phyloP scores from a whole-genome alignment of 1,140 invertebrate genomes.

The Sogatella furcifera region DNA sequence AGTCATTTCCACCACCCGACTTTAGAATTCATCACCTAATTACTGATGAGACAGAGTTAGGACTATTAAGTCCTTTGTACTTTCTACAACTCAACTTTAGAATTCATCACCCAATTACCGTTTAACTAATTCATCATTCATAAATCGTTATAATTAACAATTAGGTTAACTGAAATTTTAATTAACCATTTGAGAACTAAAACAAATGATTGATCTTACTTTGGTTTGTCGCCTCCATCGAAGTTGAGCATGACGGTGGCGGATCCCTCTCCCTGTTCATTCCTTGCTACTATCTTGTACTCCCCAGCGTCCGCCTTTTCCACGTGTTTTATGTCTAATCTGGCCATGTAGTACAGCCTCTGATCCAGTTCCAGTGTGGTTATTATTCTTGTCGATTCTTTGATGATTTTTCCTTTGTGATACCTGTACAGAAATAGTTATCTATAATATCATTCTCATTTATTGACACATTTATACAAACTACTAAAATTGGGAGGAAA shows the following conservation, averaged over 20 bases:
- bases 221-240: constrained; percentile 59
- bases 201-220: constrained; percentile 62
- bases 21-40: too few relatives aligned
- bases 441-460: too few relatives aligned
- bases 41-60: too few relatives aligned
- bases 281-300: constrained; percentile 86
- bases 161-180: too few relatives aligned
- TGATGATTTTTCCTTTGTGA: constrained; percentile 67
- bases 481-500: too few relatives aligned
- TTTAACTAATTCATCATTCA: too few relatives aligned
- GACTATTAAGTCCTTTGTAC: too few relatives aligned
- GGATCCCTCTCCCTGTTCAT: constrained; percentile 80
- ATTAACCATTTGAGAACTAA: neutral
- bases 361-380: constrained; percentile 72
- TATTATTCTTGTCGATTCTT: constrained; percentile 63
- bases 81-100: too few relatives aligned
- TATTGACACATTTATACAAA: too few relatives aligned
- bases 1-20: too few relatives aligned
- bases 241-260: constrained; percentile 95
- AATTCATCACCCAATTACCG: too few relatives aligned
- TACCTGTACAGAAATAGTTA: constrained; percentile 46
- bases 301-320: constrained; percentile 80
- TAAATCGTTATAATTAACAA: too few relatives aligned
- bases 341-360: constrained; percentile 78
- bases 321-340: constrained; percentile 73